phyloP scores from a whole-genome alignment of 2,888 invertebrate species.

The Pherbina coryleti region DNA sequence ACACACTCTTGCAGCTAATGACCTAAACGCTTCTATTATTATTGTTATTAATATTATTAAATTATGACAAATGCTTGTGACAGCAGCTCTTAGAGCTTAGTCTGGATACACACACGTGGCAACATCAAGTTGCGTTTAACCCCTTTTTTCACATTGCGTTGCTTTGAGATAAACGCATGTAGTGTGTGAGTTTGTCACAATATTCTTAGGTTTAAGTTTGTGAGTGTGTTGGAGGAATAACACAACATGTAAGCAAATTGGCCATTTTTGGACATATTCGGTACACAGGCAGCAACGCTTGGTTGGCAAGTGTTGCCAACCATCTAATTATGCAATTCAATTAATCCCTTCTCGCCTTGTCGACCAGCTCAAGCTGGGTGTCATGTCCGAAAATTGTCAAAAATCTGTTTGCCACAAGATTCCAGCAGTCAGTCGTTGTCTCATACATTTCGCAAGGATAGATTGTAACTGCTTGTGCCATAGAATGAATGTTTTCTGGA shows the following conservation, averaged over 20 bases:
- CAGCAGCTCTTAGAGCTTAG: constrained; percentile 38
- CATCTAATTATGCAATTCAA: constrained; percentile 55
- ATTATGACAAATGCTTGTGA: constrained; percentile 54
- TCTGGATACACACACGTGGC: not conserved
- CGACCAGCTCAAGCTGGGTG: not conserved
- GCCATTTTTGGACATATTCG: constrained; percentile 45
- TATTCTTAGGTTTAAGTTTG: not conserved
- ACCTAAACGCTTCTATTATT: constrained; percentile 30
- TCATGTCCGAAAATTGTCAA: constrained; percentile 32
- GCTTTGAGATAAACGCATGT: not conserved
- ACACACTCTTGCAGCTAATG: constrained; percentile 25
- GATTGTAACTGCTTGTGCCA: not conserved
- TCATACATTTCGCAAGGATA: not conserved
- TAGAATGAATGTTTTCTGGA: constrained; percentile 1
- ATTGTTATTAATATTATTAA: constrained; percentile 47
- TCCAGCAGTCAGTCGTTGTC: not conserved
- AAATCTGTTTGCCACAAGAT: not conserved
- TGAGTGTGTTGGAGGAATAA: not conserved
- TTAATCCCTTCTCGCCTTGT: constrained; percentile 50
- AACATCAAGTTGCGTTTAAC: not conserved
- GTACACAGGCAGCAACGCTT: constrained; percentile 27
- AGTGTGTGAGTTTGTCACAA: not conserved
- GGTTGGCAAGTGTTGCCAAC: constrained; percentile 47
- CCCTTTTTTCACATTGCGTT: constrained; percentile 8
- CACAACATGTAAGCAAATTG: constrained; percentile 46